Conservation (phyloP, 1,140 invertebrate genomes). For the Orchesella cincta region DNA sequence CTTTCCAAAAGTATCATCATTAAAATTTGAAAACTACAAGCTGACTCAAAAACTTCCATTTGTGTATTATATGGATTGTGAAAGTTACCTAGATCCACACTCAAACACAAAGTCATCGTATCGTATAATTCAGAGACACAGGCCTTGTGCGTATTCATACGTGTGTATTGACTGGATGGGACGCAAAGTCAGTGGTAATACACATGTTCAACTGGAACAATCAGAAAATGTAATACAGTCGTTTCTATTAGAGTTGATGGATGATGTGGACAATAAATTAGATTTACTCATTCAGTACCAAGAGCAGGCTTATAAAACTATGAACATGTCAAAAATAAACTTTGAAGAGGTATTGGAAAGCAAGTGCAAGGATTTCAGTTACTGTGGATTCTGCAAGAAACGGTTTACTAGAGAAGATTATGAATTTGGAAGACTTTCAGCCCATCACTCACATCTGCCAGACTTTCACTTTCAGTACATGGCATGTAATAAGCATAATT, state of each 20-base stretch:
- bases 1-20: not conserved
- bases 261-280: not conserved
- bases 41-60: no score
- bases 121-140: not conserved
- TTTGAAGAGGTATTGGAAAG: not conserved
- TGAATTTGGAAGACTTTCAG: not conserved
- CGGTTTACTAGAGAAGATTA: not conserved
- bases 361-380: not conserved
- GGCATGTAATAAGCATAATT: not conserved
- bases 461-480: not conserved
- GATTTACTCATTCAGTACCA: not conserved
- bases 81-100: not conserved
- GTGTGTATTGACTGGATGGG: not conserved
- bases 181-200: not conserved
- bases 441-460: not conserved
- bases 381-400: not conserved
- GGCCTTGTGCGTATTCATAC: not conserved
- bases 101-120: not conserved
- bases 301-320: not conserved
- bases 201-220: not conserved
- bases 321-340: not conserved
- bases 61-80: not conserved
- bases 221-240: not conserved
- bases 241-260: not conserved
- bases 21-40: no score